phyloP scores from a whole-genome alignment of 2,888 invertebrate genomes.

The Drosophila cracens region DNA sequence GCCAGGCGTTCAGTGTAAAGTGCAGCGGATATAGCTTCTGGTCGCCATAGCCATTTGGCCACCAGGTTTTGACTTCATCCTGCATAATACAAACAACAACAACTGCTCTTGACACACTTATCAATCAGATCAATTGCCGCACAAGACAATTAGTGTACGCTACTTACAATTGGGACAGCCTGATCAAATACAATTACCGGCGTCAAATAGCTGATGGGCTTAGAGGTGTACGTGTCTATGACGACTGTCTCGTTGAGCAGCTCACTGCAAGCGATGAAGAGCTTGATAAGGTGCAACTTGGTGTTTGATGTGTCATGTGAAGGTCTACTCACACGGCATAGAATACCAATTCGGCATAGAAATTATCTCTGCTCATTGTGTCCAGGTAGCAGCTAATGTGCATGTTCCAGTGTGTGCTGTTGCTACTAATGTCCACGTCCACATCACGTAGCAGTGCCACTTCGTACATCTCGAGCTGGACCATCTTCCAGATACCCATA shows the following conservation, averaged over 20 bases:
- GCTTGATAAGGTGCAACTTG: slow-evolving; percentile 3
- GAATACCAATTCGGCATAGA: slow-evolving; percentile 81
- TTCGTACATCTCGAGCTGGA: slow-evolving; percentile 88
- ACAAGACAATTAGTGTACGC: slow-evolving; percentile 48
- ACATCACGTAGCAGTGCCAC: slow-evolving; percentile 88
- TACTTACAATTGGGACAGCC: slow-evolving; percentile 81
- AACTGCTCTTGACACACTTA: slow-evolving; percentile 49
- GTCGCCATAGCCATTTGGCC: slow-evolving; percentile 96
- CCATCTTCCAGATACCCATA: slow-evolving; percentile 93
- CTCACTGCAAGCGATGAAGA: slow-evolving; percentile 74
- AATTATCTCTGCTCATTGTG: slow-evolving; percentile 74
- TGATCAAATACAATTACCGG: slow-evolving; percentile 81
- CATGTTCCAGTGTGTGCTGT: slow-evolving; percentile 85
- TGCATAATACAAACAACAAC: slow-evolving; percentile 58
- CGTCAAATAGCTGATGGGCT: slow-evolving; percentile 69
- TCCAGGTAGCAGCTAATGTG: slow-evolving; percentile 85
- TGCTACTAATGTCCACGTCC: slow-evolving; percentile 82
- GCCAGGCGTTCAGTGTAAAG: slow-evolving; percentile 85
- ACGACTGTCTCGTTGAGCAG: slow-evolving; percentile 75
- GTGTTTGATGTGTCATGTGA: slow-evolving; percentile 4
- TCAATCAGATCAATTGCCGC: slow-evolving; percentile 40
- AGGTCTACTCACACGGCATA: slow-evolving; percentile 82
- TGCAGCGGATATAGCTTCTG: slow-evolving; percentile 91
- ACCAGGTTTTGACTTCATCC: slow-evolving; percentile 90
- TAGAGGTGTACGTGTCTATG: slow-evolving; percentile 61